Percentiles rank a stretch among this genome's conserved stretches.
Conservation (phyloP, 2,888 invertebrate genomes). For the Hypomecis atomaria region DNA sequence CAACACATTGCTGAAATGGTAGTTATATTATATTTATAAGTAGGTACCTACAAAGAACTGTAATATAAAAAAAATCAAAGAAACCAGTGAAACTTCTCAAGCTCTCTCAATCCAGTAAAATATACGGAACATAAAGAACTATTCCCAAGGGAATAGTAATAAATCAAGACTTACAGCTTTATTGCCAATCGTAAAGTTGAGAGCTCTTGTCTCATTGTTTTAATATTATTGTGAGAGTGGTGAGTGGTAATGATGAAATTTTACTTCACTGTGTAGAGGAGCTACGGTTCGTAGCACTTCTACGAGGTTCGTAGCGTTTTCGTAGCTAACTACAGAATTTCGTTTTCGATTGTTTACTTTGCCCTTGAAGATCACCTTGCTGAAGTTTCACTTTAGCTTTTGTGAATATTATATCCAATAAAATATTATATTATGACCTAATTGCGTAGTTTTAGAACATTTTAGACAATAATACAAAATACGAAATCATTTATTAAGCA, state of each 20-base stretch:
- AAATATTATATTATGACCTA: no score
- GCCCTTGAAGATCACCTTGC: no score
- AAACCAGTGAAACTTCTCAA: constrained; percentile 14
- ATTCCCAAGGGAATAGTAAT: constrained; percentile 45
- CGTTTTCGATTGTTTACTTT: neutral
- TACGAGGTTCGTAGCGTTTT: constrained; percentile 16
- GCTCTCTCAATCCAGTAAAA: constrained; percentile 32
- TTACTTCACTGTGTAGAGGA: constrained; percentile 14
- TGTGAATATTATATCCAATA: no score
- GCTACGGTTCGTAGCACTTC: constrained; percentile 14
- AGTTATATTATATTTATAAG: no score
- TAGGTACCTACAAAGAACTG: no score
- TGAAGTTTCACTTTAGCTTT: no score
- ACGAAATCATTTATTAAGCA: no score
- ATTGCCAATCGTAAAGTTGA: constrained; percentile 55
- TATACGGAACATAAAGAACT: constrained; percentile 42
- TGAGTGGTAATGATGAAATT: constrained; percentile 45
- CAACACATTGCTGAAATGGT: no score
- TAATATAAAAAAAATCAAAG: neutral
- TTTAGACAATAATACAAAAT: no score
- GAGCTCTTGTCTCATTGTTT: constrained; percentile 50
- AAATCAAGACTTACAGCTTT: constrained; percentile 52
- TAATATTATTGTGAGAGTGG: constrained; percentile 34
- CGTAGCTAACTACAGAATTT: constrained; percentile 9
- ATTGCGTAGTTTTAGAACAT: no score